Evolutionary conservation across 2,888 invertebrate genomes (phyloP).

Genomic region (Chesias legatella): DNA sequence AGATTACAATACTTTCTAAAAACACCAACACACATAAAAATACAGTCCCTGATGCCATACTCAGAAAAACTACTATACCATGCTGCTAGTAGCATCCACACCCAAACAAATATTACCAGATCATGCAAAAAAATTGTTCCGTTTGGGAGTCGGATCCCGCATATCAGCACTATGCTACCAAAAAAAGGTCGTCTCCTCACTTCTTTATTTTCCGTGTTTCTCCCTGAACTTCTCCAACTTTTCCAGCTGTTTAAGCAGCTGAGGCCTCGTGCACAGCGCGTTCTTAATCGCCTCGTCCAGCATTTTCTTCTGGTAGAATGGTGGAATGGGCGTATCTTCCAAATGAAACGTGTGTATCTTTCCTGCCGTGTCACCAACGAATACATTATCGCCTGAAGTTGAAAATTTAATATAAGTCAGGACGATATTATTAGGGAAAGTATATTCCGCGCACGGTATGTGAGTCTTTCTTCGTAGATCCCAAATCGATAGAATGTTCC

Average conservation of each 20-base stretch:
- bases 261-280: conserved; percentile 82
- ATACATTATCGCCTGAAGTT: conserved; percentile 83
- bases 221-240: conserved; percentile 69
- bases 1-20: neutral
- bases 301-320: conserved; percentile 84
- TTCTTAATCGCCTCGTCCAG: conserved; percentile 83
- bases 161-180: too few relatives aligned
- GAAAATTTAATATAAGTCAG: conserved; percentile 83
- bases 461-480: conserved; percentile 87
- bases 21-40: neutral
- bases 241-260: conserved; percentile 80
- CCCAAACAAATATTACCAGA: too few relatives aligned
- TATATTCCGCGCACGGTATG: conserved; percentile 82
- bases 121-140: too few relatives aligned
- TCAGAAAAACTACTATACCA: too few relatives aligned
- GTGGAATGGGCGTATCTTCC: conserved; percentile 87
- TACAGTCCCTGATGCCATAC: too few relatives aligned
- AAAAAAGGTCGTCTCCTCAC: too few relatives aligned
- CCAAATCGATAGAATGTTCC: conserved; percentile 86
- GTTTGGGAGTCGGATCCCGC: too few relatives aligned
- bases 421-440: conserved; percentile 62
- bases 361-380: conserved; percentile 85
- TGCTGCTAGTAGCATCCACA: too few relatives aligned
- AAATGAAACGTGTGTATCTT: conserved; percentile 84
- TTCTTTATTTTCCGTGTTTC: conserved; percentile 8